Evolutionary conservation across 1,140 invertebrate species (phyloP).

Genomic region (Drosophila leontia): DNA sequence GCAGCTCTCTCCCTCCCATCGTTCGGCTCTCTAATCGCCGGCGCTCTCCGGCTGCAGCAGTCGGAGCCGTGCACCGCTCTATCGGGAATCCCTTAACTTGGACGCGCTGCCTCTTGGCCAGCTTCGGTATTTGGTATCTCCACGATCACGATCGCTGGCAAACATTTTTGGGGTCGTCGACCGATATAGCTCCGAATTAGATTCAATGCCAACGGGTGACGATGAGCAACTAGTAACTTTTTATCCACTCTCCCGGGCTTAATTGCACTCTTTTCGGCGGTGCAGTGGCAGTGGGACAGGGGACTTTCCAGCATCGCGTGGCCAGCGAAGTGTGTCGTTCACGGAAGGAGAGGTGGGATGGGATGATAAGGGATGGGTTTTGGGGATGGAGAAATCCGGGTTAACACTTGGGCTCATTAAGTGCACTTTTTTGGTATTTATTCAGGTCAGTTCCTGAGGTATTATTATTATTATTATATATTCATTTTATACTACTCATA

Average conservation of each 20-base stretch:
- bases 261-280: neutral
- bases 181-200: slow-evolving; percentile 47
- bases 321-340: slow-evolving; percentile 1
- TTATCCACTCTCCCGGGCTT: neutral
- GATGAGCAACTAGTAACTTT: slow-evolving; percentile 11
- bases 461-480: neutral
- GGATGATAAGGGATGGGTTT: neutral
- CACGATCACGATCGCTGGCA: slow-evolving; percentile 13
- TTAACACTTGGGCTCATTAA: neutral
- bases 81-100: slow-evolving; percentile 7
- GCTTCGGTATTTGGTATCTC: slow-evolving; percentile 19
- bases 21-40: neutral
- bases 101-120: neutral
- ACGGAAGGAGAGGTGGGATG: neutral
- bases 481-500: neutral
- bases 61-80: slow-evolving; percentile 6
- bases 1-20: neutral
- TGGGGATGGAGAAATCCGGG: neutral
- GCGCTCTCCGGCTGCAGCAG: slow-evolving; percentile 9
- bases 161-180: slow-evolving; percentile 15
- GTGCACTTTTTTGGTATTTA: neutral
- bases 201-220: slow-evolving; percentile 40
- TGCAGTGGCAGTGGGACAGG: neutral
- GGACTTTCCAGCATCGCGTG: slow-evolving; percentile 12
- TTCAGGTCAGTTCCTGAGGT: neutral